These are phyloP conservation scores for Chauna torquata DNA, from an alignment of 2,113 vertebrate genomes.

Conservation along the genomic window DNA sequence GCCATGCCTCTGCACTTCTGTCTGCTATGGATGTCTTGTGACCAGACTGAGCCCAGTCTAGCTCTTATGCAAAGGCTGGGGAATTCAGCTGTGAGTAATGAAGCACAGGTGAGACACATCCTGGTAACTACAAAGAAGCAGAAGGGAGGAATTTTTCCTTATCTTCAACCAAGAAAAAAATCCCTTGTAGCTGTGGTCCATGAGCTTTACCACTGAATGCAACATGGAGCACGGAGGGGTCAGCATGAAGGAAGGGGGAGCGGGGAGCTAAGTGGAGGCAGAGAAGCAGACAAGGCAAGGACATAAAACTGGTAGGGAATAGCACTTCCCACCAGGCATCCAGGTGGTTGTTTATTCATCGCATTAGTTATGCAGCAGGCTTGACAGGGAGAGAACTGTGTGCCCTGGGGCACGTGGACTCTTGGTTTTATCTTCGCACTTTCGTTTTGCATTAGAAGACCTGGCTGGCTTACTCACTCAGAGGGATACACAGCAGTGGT, in stretches of 20 bases:
- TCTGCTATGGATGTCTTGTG: background rate
- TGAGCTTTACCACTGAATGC: background rate
- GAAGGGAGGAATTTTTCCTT: background rate
- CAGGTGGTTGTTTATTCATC: background rate
- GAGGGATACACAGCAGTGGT: background rate
- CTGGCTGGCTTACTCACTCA: background rate
- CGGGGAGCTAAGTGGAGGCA: background rate
- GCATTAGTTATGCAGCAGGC: background rate
- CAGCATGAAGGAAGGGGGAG: background rate
- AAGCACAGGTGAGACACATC: background rate
- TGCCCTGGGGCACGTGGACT: background rate
- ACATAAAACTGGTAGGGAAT: background rate
- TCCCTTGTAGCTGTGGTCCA: background rate
- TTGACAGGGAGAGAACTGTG: background rate
- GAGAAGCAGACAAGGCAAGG: background rate
- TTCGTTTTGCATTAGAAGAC: background rate
- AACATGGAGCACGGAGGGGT: background rate
- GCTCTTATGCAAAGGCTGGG: background rate
- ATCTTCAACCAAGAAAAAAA: background rate
- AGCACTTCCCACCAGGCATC: background rate
- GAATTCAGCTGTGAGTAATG: rapidly evolving
- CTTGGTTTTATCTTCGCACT: background rate
- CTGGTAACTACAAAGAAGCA: background rate
- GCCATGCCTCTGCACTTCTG: background rate
- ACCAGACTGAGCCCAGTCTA: background rate